Percentiles rank a stretch among this genome's conserved stretches.
Conservation (phyloP, 2,888 invertebrate species). For the Volucella inflata region DNA sequence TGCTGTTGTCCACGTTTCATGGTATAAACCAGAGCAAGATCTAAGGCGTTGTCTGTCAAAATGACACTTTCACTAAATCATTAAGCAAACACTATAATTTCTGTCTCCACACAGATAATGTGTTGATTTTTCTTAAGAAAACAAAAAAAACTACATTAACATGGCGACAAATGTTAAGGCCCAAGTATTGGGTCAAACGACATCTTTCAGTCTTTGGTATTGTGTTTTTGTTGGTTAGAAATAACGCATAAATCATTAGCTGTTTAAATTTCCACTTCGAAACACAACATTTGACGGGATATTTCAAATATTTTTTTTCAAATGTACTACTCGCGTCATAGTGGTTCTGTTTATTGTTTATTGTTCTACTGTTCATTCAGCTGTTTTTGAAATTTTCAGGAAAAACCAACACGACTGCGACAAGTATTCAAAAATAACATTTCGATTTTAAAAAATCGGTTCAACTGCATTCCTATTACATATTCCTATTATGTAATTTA, state of each 20-base stretch:
- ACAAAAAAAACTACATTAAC: background rate
- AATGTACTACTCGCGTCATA: constrained; percentile 7
- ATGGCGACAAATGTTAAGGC: background rate
- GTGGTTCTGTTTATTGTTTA: background rate
- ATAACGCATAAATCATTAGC: constrained; percentile 28
- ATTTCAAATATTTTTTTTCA: background rate
- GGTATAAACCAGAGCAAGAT: background rate
- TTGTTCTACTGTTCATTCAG: background rate
- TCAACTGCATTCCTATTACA: too few relatives aligned
- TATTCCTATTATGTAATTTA: too few relatives aligned
- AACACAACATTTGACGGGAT: constrained; percentile 22
- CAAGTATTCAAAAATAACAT: too few relatives aligned
- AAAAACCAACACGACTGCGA: too few relatives aligned
- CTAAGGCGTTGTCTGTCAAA: background rate
- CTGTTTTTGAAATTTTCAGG: background rate
- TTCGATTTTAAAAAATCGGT: too few relatives aligned
- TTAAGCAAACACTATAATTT: background rate
- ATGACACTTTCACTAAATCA: constrained; percentile 17
- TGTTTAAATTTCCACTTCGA: background rate
- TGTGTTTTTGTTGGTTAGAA: constrained; percentile 4
- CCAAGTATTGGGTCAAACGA: constrained; percentile 12
- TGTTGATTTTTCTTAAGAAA: background rate
- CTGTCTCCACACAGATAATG: background rate
- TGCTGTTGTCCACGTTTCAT: background rate
- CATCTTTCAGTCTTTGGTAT: constrained; percentile 6